A percentile compares a stretch with the other conserved stretches of the same genome.
Evolutionary conservation across 2,888 invertebrate genomes (phyloP).

Genomic region (Lapara coniferarum): DNA sequence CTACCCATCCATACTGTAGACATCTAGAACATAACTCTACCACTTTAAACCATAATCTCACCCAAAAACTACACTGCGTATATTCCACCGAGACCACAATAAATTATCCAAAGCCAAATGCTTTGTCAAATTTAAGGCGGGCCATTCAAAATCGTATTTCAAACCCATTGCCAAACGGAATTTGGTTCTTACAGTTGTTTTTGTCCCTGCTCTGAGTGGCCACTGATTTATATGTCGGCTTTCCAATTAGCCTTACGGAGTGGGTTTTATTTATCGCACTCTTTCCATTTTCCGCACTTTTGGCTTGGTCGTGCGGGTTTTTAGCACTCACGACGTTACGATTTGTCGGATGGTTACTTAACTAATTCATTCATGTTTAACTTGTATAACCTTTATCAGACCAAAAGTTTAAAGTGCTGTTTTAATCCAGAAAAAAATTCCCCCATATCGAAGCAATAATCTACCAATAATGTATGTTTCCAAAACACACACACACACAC

Average conservation of each 20-base stretch:
- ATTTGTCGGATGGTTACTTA: constrained; percentile 12
- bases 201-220: constrained; percentile 63
- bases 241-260: constrained; percentile 74
- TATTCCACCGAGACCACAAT: constrained; percentile 1
- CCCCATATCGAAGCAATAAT: too few species aligned
- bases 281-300: constrained; percentile 74
- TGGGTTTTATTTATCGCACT: constrained; percentile 76
- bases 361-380: too few species aligned
- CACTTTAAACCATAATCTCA: neutral
- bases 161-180: constrained; percentile 50
- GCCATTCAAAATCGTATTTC: constrained; percentile 37
- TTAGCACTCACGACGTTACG: constrained; percentile 35
- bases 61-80: neutral
- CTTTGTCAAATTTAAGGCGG: constrained; percentile 25
- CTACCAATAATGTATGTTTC: too few species aligned
- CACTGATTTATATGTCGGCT: constrained; percentile 76
- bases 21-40: neutral
- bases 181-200: constrained; percentile 57
- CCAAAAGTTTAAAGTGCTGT: too few species aligned
- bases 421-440: too few species aligned
- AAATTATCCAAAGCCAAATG: constrained; percentile 21
- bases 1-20: neutral
- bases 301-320: constrained; percentile 44
- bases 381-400: too few species aligned
- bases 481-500: too few species aligned